These are phyloP conservation scores for Platerodrilus igneus DNA, from an alignment of 2,888 invertebrate species.

Conservation along the genomic window DNA sequence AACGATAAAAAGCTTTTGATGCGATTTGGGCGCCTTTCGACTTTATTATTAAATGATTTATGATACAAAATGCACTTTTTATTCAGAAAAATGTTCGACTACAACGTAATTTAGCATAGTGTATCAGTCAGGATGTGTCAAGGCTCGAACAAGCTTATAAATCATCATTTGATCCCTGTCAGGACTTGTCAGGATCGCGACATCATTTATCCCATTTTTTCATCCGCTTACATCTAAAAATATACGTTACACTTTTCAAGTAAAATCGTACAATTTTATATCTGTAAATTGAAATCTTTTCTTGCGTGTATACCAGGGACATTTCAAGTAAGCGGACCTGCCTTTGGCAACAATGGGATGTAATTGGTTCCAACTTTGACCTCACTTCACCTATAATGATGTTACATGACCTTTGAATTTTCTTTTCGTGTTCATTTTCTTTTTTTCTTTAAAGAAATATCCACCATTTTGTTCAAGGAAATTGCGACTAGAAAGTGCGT, in stretches of 20 bases:
- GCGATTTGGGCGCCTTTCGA: slow-evolving; percentile 44
- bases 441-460: slow-evolving; percentile 9
- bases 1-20: slow-evolving; percentile 45
- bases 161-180: slow-evolving; percentile 45
- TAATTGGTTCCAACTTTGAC: slow-evolving; percentile 49
- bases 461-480: slow-evolving; percentile 15
- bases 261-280: slow-evolving; percentile 28
- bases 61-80: slow-evolving; percentile 40
- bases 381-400: slow-evolving; percentile 42
- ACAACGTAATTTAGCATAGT: slow-evolving; percentile 44
- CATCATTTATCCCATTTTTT: slow-evolving; percentile 42
- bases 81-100: slow-evolving; percentile 39
- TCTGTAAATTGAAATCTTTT: slow-evolving; percentile 46
- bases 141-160: slow-evolving; percentile 42
- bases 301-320: slow-evolving; percentile 33
- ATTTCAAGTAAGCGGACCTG: slow-evolving; percentile 42
- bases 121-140: slow-evolving; percentile 44
- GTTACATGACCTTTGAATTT: slow-evolving; percentile 34
- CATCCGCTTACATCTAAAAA: slow-evolving; percentile 4
- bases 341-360: slow-evolving; percentile 47
- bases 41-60: slow-evolving; percentile 47
- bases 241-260: slow-evolving; percentile 14
- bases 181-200: slow-evolving; percentile 36
- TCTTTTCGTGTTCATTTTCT: slow-evolving; percentile 18
- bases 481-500: slow-evolving; percentile 2